These are phyloP conservation scores for Ifrita kowaldi DNA, from an alignment of 2,113 vertebrate genomes.

Conservation along the genomic window DNA sequence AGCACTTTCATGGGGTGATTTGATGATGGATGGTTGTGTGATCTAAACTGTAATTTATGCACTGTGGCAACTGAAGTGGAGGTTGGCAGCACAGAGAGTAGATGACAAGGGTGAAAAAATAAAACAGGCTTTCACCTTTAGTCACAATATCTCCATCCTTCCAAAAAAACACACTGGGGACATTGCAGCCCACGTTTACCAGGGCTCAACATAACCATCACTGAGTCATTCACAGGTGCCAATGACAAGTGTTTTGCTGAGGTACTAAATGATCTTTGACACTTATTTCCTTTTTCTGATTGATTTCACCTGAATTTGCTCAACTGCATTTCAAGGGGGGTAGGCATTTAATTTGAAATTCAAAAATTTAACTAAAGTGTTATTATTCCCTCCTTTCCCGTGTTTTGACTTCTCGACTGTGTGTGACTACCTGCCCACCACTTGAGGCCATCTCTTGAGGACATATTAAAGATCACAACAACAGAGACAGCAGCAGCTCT, in stretches of 20 bases:
- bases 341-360: neutral
- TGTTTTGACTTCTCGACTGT: neutral
- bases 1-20: slow-evolving; percentile 55
- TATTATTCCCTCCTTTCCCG: neutral
- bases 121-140: slow-evolving; percentile 64
- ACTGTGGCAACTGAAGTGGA: slow-evolving; percentile 64
- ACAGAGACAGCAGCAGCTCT: neutral
- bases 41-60: slow-evolving; percentile 66
- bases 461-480: neutral
- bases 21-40: slow-evolving; percentile 58
- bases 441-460: neutral
- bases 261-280: neutral
- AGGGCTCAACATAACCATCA: neutral
- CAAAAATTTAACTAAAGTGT: neutral
- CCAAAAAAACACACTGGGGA: neutral
- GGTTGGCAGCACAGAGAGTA: slow-evolving; percentile 56
- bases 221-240: neutral
- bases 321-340: neutral
- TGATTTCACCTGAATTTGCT: neutral
- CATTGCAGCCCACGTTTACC: neutral
- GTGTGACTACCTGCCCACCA: neutral
- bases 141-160: slow-evolving; percentile 44
- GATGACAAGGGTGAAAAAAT: slow-evolving; percentile 66
- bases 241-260: neutral
- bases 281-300: neutral